phyloP scores from a whole-genome alignment of 1,140 invertebrate genomes.

The Brachionus rotundiformis region DNA sequence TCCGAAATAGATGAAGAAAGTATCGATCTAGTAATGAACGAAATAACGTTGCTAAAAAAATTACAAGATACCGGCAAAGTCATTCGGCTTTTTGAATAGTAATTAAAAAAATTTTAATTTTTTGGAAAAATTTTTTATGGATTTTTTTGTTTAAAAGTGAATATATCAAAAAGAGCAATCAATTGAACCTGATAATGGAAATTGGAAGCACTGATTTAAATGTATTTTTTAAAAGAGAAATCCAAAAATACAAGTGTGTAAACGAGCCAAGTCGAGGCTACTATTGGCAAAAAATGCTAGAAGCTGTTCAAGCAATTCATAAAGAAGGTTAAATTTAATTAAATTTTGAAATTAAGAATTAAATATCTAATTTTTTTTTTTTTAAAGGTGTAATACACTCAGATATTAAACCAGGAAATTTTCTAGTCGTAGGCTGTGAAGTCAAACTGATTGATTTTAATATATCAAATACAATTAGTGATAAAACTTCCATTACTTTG shows the following conservation, averaged over 20 bases:
- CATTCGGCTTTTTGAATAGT: constrained; percentile 85
- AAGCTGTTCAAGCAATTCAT: constrained; percentile 86
- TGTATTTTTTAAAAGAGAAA: constrained; percentile 70
- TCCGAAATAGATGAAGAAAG: constrained; percentile 28
- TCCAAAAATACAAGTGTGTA: constrained; percentile 66
- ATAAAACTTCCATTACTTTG: constrained; percentile 85
- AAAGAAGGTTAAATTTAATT: constrained; percentile 71
- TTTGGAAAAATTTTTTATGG: too few species aligned
- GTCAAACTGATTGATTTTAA: constrained; percentile 97
- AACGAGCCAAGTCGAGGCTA: constrained; percentile 73
- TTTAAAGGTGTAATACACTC: constrained; percentile 83
- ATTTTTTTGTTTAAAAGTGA: constrained; percentile 62
- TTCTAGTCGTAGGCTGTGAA: constrained; percentile 80
- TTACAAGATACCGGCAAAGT: constrained; percentile 79
- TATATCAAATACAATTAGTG: constrained; percentile 84
- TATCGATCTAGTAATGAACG: constrained; percentile 68
- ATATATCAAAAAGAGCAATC: constrained; percentile 60
- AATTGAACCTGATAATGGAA: constrained; percentile 84
- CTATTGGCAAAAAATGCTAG: constrained; percentile 91
- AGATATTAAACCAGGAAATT: constrained; percentile 95
- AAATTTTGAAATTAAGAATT: too few species aligned
- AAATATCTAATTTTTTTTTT: background rate
- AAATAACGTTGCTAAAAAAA: constrained; percentile 79
- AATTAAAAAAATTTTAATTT: constrained; percentile 64
- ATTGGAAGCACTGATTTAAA: constrained; percentile 86